Evolutionary conservation across 2,797 vertebrate species (phyloP).

Genomic region (Macroramphosus scolopax): DNA sequence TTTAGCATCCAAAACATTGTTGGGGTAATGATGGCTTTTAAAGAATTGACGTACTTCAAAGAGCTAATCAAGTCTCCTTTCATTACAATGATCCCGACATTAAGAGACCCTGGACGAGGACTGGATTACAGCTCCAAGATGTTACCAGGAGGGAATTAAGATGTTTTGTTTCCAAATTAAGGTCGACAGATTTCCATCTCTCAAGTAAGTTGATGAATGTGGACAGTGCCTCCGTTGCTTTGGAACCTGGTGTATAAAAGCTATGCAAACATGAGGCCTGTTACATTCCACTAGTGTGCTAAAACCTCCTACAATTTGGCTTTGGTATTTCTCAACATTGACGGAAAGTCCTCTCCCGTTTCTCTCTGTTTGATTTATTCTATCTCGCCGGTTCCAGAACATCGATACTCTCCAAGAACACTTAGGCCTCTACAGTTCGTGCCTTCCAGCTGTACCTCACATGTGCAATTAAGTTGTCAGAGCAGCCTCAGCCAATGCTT

Average conservation of each 20-base stretch:
- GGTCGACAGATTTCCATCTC: constrained; percentile 44
- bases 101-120: too few relatives aligned
- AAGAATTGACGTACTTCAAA: too few relatives aligned
- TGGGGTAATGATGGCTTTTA: too few relatives aligned
- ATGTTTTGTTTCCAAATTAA: constrained; percentile 12
- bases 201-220: constrained; percentile 35
- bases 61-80: constrained; percentile 16
- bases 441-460: constrained; percentile 66
- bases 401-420: constrained; percentile 59
- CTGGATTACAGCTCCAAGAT: constrained; percentile 13
- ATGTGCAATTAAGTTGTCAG: constrained; percentile 69
- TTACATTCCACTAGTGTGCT: constrained; percentile 45
- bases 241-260: constrained; percentile 35
- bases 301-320: constrained; percentile 47
- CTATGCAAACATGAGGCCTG: constrained; percentile 42
- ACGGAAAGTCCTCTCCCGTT: constrained; percentile 62
- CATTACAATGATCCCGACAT: constrained; percentile 26
- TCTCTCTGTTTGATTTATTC: constrained; percentile 65
- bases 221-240: constrained; percentile 37
- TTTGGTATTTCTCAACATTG: constrained; percentile 63
- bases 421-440: constrained; percentile 42
- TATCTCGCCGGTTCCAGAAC: constrained; percentile 54
- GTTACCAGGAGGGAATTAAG: constrained; percentile 19
- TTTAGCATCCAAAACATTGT: too few relatives aligned
- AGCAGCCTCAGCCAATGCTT: constrained; percentile 49